These are phyloP conservation scores for Synergus itoensis DNA, from an alignment of 2,888 invertebrate genomes.

Conservation along the genomic window DNA sequence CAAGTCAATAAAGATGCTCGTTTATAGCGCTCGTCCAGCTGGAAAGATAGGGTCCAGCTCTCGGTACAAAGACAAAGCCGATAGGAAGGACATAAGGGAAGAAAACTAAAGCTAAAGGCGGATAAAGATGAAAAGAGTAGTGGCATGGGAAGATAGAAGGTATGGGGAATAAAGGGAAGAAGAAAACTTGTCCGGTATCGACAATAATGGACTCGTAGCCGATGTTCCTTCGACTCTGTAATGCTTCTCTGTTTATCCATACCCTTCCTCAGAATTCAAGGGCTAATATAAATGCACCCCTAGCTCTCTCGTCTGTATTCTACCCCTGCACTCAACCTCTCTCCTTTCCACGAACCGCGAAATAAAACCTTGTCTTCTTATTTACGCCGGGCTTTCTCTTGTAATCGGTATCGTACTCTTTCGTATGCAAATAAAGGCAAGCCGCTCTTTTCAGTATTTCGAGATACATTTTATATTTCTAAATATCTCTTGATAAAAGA, in stretches of 20 bases:
- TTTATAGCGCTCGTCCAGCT: slow-evolving; percentile 46
- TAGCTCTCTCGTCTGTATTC: slow-evolving; percentile 53
- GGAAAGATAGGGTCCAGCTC: slow-evolving; percentile 47
- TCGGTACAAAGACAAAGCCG: slow-evolving; percentile 42
- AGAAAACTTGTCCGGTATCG: slow-evolving; percentile 57
- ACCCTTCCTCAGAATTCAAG: slow-evolving; percentile 47
- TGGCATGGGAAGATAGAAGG: slow-evolving; percentile 1
- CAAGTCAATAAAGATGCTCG: slow-evolving; percentile 53
- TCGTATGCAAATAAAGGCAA: background rate
- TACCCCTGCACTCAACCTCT: slow-evolving; percentile 42
- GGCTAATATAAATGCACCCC: slow-evolving; percentile 70
- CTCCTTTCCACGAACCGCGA: slow-evolving; percentile 38
- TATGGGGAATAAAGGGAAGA: slow-evolving; percentile 48
- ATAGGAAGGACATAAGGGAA: slow-evolving; percentile 46
- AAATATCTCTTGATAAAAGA: too few species aligned
- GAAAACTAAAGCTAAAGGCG: slow-evolving; percentile 43
- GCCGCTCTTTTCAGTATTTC: background rate
- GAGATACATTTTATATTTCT: background rate
- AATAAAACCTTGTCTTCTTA: slow-evolving; percentile 46
- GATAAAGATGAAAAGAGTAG: slow-evolving; percentile 38
- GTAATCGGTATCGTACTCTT: slow-evolving; percentile 10
- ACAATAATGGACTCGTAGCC: slow-evolving; percentile 56
- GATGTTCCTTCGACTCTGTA: slow-evolving; percentile 59
- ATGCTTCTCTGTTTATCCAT: slow-evolving; percentile 65
- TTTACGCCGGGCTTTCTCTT: slow-evolving; percentile 24